Conservation (phyloP, 2,797 vertebrate genomes). For the Varecia variegata region DNA sequence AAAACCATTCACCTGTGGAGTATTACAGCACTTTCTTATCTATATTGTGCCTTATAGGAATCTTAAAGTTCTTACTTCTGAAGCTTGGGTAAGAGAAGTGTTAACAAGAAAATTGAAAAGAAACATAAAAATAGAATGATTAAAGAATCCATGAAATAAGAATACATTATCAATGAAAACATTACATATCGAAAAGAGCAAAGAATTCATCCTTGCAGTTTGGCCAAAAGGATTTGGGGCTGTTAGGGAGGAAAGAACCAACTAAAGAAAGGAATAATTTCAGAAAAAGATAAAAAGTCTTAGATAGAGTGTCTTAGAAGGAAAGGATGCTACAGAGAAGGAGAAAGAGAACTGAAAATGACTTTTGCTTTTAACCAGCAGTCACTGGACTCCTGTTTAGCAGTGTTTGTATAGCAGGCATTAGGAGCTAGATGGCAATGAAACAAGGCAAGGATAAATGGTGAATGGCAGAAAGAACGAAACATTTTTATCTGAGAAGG, state of each 20-base stretch:
- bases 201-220: slow-evolving; percentile 30
- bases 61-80: slow-evolving; percentile 22
- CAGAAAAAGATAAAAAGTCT: background rate
- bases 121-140: slow-evolving; percentile 27
- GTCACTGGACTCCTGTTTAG: background rate
- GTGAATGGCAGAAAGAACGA: background rate
- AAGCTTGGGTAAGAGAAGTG: background rate
- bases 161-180: background rate
- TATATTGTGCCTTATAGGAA: background rate
- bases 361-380: background rate
- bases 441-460: background rate
- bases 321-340: background rate
- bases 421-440: background rate
- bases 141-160: background rate
- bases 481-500: background rate
- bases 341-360: background rate
- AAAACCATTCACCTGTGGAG: background rate
- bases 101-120: slow-evolving; percentile 36
- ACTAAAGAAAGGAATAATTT: background rate
- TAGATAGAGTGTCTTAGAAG: background rate
- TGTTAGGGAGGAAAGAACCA: background rate
- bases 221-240: background rate
- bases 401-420: background rate
- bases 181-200: background rate
- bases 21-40: background rate